These are phyloP conservation scores for Atta colombica DNA, from an alignment of 1,140 invertebrate species.

Conservation along the genomic window DNA sequence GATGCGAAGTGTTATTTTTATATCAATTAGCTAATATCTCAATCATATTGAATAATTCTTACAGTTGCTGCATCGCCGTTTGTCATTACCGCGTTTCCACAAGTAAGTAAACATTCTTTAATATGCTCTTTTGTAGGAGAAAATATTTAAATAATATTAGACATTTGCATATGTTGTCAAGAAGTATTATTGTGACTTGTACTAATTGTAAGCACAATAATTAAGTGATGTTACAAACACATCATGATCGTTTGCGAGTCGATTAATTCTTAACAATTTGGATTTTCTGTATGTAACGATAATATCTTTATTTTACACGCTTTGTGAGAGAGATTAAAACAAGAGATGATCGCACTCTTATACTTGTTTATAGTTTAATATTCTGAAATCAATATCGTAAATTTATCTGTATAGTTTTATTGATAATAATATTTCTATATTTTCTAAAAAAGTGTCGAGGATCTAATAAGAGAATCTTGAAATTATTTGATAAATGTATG, in stretches of 20 bases:
- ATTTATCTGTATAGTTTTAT: not conserved
- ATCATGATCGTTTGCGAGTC: no score
- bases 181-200: not conserved
- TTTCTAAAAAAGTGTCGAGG: not conserved
- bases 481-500: no score
- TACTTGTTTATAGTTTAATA: not conserved
- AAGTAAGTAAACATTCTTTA: slow-evolving; percentile 46
- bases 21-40: not conserved
- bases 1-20: not conserved
- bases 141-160: not conserved
- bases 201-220: not conserved
- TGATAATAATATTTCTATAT: no score
- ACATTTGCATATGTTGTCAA: not conserved
- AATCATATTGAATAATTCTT: not conserved
- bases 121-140: not conserved
- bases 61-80: slow-evolving; percentile 12
- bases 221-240: not conserved
- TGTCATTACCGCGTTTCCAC: slow-evolving; percentile 43
- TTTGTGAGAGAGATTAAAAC: not conserved
- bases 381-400: not conserved
- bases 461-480: not conserved
- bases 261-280: not conserved
- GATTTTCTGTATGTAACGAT: not conserved
- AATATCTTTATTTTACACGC: not conserved
- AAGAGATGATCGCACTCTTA: no score